Percentiles rank a stretch among this genome's conserved stretches.
phyloP scores from a whole-genome alignment of 2,888 invertebrate species.

The Zygogramma bicolorata region DNA sequence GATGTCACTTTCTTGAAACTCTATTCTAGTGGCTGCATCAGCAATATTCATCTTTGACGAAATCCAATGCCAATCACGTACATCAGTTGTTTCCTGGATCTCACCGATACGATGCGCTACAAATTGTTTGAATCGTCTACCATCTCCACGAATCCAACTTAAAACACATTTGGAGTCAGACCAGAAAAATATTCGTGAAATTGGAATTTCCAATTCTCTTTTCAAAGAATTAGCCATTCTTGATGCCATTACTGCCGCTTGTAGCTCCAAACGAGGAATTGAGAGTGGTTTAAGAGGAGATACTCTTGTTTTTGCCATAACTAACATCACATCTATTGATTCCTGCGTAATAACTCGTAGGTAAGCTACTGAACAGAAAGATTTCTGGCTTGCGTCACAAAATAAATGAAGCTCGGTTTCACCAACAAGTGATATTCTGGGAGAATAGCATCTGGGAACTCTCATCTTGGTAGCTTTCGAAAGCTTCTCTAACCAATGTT shows the following conservation, averaged over 20 bases:
- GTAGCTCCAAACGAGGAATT: neutral
- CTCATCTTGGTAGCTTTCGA: no score
- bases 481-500: no score
- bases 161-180: slow-evolving; percentile 53
- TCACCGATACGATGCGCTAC: neutral
- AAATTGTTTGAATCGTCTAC: neutral
- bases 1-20: neutral
- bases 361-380: no score
- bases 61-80: neutral
- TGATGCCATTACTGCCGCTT: neutral
- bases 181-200: slow-evolving; percentile 44
- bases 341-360: no score
- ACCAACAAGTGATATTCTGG: no score
- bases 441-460: no score
- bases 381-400: no score
- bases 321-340: no score
- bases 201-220: slow-evolving; percentile 30
- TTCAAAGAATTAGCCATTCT: no score
- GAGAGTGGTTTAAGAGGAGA: no score
- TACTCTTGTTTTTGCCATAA: no score
- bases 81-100: neutral
- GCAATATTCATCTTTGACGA: neutral
- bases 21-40: neutral
- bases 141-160: slow-evolving; percentile 47
- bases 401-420: no score